Evolutionary conservation across 2,888 invertebrate genomes (phyloP).

Genomic region (Sinohyriopsis cumingii): DNA sequence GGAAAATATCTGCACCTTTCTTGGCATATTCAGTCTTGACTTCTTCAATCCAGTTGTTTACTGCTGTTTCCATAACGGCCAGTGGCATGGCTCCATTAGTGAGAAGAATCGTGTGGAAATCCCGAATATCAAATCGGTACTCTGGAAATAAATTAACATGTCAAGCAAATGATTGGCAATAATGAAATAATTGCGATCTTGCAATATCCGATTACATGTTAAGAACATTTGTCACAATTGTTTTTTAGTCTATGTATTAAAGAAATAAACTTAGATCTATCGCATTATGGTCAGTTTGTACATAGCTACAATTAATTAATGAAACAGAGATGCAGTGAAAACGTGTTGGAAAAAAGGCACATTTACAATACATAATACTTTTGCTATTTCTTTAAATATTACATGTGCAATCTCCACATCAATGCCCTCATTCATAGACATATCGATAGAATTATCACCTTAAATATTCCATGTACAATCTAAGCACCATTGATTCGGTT

Average conservation of each 20-base stretch:
- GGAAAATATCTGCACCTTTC: too few relatives aligned
- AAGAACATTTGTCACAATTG: not conserved
- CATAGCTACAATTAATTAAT: not conserved
- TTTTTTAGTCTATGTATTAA: not conserved
- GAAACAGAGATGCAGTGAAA: not conserved
- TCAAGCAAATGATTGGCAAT: not conserved
- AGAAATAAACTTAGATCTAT: too few relatives aligned
- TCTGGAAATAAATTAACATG: constrained; percentile 32
- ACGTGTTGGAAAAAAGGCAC: not conserved
- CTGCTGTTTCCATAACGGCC: constrained; percentile 55
- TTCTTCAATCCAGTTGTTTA: constrained; percentile 47
- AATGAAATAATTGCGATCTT: not conserved
- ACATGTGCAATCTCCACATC: too few relatives aligned
- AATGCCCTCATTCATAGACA: too few relatives aligned
- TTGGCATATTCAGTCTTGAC: constrained; percentile 1
- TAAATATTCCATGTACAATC: too few relatives aligned
- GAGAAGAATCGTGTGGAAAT: constrained; percentile 68
- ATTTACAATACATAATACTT: too few relatives aligned
- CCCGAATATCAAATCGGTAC: constrained; percentile 59
- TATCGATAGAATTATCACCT: too few relatives aligned
- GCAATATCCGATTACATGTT: not conserved
- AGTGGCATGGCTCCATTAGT: constrained; percentile 61
- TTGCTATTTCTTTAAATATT: too few relatives aligned
- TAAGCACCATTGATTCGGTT: too few relatives aligned
- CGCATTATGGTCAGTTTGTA: too few relatives aligned